Evolutionary conservation across 2,113 vertebrate genomes (phyloP), one percentile per base, ranked within the genome.

Genomic region (Perca fluviatilis): DNA sequence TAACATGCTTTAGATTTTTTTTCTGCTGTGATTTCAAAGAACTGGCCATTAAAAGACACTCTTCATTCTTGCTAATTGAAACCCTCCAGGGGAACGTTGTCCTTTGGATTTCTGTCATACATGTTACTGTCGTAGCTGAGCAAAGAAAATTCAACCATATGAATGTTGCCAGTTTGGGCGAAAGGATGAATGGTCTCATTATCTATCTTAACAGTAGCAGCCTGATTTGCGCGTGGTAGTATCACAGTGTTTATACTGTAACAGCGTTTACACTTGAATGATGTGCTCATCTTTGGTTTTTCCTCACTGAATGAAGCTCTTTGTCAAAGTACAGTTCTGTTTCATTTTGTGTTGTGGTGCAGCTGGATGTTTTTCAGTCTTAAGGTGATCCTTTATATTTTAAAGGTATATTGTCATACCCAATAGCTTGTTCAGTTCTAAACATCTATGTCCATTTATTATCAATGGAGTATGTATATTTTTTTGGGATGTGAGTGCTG

Each of bases 301-400:
- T 51, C 21, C 21, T 12, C 19, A 14, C 25, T 82, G 58, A 85
- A 77, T 71, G 54, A 64, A 62, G 27, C 40, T 8, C 50, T 87
- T 72, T 70, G 14, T 67, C 33, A 64, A 6, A 23, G 2, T 19
- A 23, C 19, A 18, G 53, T n/a, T 21, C 19, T 49, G 14, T 10
- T 25, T 46, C 11, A 16, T 13, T 40, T 46, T 19, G 23, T 6
- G 11, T 12, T 19, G 57, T 47, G 8, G 7, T 71, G 23, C 23
- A 36, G 47, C 18, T 68, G 27, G 27, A 58, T 63, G 23, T 19
- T 6, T 77, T 18, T 54, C 12, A 19, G 14, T 62, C 5, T 8
- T 36, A 4, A 21, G 16, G 16, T 30, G 2, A 6, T 53, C 12
- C 0, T 15, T 2, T 50, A 1, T 49, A 54, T 43, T 86, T 62